A percentile compares a stretch with the other conserved stretches of the same genome.
Evolutionary conservation across 2,113 vertebrate genomes (phyloP).

Genomic region (Capricornis sumatraensis): DNA sequence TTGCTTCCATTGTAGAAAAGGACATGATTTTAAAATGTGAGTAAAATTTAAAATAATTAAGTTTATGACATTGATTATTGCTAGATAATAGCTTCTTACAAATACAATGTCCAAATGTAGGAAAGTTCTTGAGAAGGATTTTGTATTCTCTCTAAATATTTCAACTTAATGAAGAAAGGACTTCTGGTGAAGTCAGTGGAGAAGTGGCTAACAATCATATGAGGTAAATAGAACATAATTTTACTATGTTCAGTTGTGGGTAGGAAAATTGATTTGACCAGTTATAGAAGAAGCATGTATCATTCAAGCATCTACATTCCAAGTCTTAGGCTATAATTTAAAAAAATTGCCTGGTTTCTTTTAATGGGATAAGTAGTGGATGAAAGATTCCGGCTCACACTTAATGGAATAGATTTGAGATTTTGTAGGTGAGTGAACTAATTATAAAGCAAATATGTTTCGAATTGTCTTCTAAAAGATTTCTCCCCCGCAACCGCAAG

Average conservation of each 20-base stretch:
- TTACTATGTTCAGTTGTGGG: neutral
- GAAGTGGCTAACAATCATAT: neutral
- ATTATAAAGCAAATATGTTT: constrained; percentile 11
- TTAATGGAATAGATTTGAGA: neutral
- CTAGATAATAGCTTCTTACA: neutral
- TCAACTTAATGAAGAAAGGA: neutral
- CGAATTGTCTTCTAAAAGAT: neutral
- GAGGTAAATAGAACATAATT: neutral
- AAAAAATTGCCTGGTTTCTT: neutral
- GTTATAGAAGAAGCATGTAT: neutral
- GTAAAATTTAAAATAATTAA: constrained; percentile 28
- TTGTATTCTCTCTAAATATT: neutral
- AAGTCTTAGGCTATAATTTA: neutral
- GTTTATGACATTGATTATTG: neutral
- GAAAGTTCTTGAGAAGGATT: constrained; percentile 28
- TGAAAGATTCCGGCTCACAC: neutral
- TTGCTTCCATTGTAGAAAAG: constrained; percentile 7
- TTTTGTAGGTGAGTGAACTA: constrained; percentile 2
- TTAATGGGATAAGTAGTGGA: neutral
- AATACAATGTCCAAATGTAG: neutral
- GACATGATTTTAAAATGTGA: neutral
- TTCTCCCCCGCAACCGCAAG: fast-evolving
- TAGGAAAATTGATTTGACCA: neutral
- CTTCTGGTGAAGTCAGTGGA: constrained; percentile 24
- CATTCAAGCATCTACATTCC: neutral